Percentiles rank a stretch among this genome's conserved stretches.
Conservation (phyloP, 2,113 vertebrate genomes). For the Aramus guarauna region DNA sequence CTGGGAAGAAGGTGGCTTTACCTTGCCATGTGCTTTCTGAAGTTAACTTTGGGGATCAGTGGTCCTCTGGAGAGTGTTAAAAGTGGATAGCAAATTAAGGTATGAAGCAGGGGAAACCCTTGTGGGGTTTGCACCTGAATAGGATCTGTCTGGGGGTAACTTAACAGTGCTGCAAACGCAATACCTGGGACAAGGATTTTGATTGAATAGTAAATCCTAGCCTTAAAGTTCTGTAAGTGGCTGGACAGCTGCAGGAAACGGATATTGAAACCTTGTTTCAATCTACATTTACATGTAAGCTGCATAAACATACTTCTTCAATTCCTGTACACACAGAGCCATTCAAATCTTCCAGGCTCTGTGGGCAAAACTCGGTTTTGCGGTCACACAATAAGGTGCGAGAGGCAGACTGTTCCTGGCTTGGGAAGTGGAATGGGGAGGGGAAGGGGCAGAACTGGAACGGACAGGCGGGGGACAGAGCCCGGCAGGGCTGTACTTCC, state of each 20-base stretch:
- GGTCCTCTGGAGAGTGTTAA: neutral
- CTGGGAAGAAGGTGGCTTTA: neutral
- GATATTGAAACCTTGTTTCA: neutral
- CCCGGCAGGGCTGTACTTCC: neutral
- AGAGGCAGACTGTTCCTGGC: neutral
- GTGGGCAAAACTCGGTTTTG: fast-evolving
- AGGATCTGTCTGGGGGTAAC: neutral
- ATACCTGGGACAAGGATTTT: neutral
- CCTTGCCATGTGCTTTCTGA: neutral
- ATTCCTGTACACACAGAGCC: neutral
- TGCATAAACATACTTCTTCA: neutral
- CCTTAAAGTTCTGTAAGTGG: neutral
- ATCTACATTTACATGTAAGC: neutral
- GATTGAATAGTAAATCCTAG: neutral
- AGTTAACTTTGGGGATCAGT: neutral
- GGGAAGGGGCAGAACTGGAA: neutral
- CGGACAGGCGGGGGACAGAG: neutral
- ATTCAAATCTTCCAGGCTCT: neutral
- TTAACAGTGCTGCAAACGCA: neutral
- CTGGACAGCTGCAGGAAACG: neutral
- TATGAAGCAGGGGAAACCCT: neutral
- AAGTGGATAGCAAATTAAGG: neutral
- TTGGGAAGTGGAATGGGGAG: neutral
- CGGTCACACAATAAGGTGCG: neutral
- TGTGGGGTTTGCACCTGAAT: neutral